Percentiles rank a stretch among this genome's conserved stretches.
These are phyloP conservation scores for Tringa solitaria DNA, from an alignment of 2,113 vertebrate genomes.

Conservation along the genomic window DNA sequence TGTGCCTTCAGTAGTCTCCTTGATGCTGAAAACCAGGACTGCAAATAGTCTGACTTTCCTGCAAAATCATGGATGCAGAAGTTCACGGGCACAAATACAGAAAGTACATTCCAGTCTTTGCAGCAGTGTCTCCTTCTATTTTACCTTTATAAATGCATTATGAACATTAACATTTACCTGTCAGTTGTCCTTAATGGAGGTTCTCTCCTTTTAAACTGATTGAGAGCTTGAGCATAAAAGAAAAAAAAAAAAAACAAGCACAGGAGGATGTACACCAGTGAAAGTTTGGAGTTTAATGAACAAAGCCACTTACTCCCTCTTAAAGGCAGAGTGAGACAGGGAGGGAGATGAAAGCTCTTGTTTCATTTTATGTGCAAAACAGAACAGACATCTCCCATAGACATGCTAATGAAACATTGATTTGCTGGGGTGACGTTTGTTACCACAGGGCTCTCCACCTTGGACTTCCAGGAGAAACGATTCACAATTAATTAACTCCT, in stretches of 20 bases:
- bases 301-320: conserved; percentile 40
- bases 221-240: neutral
- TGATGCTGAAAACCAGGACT: neutral
- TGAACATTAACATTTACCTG: conserved; percentile 36
- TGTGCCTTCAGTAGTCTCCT: neutral
- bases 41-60: neutral
- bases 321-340: conserved; percentile 27
- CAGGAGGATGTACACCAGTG: neutral
- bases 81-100: neutral
- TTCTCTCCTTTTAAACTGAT: conserved; percentile 19
- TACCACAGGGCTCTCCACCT: conserved; percentile 53
- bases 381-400: conserved; percentile 84
- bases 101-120: neutral
- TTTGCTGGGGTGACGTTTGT: conserved; percentile 66
- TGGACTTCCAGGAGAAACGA: conserved; percentile 48
- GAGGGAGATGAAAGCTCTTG: conserved; percentile 57
- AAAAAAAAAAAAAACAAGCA: neutral
- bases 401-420: conserved; percentile 88
- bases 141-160: neutral
- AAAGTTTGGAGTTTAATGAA: conserved; percentile 54
- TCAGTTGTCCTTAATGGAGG: neutral
- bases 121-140: neutral
- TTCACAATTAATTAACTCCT: conserved; percentile 66
- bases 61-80: neutral
- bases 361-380: conserved; percentile 83